Base-by-base conservation (phyloP, 2,888 invertebrate genomes). In the Dolichomitus sp. region DNA sequence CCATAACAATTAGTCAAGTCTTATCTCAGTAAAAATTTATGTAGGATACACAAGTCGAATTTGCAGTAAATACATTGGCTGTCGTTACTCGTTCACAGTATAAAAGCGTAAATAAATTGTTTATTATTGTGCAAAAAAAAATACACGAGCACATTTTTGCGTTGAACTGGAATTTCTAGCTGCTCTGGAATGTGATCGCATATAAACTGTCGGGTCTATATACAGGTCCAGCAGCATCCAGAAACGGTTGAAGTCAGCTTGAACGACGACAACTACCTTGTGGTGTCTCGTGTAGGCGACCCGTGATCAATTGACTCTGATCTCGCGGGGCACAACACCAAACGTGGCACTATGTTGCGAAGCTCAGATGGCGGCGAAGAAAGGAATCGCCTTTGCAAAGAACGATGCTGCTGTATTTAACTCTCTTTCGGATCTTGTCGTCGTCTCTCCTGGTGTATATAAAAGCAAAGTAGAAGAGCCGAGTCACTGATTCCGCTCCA, bases 251-350 rank as follows among this genome's bases (percentile, higher is more conserved):
- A 79, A 75, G 78, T 70, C 70, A 69, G 52, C 37, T 52, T 19
- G 81, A 52, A 80, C 57, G 68, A 68, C 70, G 45, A 27, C 57
- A 48, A 61, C 33, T 12, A 33, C 68, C 42, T 66, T 59, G 52
- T 77, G 54, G 45, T 77, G 59, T 23, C 57, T 45, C 78, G 72
- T 63, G 78, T 59, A 66, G 83, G 80, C 80, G 59, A 80, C 78
- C 77, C 59, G 83, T 81, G 83, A 83, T 83, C 83, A 81, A 83
- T 83, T 78, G 83, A 83, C 83, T 83, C 83, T 54, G 76, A 76
- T 83, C 83, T 78, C 80, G 70, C 77, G 61, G 66, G 68, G 72
- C 68, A 61, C 59, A 80, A 73, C 68, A 52, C 83, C 83, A 80
- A 80, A 80, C 68, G 63, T 54, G 83, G 83, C 73, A 48, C 37